phyloP scores from a whole-genome alignment of 1,140 invertebrate genomes.

The Drosophila grimshawi region DNA sequence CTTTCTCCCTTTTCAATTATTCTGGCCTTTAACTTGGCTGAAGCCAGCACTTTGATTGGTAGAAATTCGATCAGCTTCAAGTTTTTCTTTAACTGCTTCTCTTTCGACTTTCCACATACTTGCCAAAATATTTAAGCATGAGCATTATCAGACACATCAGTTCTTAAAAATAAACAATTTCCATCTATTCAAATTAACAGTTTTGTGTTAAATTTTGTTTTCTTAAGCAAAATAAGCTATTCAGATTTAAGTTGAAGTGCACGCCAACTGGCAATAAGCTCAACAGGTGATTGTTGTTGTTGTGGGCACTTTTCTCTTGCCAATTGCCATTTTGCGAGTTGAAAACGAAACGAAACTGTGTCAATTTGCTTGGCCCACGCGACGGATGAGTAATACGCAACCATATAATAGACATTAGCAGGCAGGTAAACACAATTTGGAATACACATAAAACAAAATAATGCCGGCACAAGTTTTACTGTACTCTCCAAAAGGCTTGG shows the following conservation, averaged over 20 bases:
- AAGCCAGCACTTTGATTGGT: neutral
- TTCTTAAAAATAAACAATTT: neutral
- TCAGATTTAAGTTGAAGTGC: neutral
- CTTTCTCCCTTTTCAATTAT: neutral
- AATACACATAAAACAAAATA: constrained; percentile 8
- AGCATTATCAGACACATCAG: neutral
- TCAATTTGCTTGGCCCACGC: constrained; percentile 56
- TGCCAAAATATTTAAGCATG: neutral
- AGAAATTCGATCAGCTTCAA: neutral
- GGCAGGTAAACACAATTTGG: constrained; percentile 28
- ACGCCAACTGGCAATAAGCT: constrained; percentile 3
- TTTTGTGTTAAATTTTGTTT: neutral
- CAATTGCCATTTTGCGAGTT: neutral
- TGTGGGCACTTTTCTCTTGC: neutral
- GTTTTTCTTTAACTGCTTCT: no score
- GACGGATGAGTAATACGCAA: constrained; percentile 60
- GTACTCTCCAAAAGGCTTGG: neutral
- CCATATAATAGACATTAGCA: constrained; percentile 56
- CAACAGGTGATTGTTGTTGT: constrained; percentile 33
- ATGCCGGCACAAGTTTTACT: constrained; percentile 8
- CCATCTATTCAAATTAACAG: neutral
- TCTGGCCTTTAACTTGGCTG: neutral
- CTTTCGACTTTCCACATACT: neutral
- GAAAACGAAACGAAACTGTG: constrained; percentile 50
- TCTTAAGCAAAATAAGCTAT: neutral